phyloP scores from a whole-genome alignment of 2,888 invertebrate species.

The Cheilosia soror region DNA sequence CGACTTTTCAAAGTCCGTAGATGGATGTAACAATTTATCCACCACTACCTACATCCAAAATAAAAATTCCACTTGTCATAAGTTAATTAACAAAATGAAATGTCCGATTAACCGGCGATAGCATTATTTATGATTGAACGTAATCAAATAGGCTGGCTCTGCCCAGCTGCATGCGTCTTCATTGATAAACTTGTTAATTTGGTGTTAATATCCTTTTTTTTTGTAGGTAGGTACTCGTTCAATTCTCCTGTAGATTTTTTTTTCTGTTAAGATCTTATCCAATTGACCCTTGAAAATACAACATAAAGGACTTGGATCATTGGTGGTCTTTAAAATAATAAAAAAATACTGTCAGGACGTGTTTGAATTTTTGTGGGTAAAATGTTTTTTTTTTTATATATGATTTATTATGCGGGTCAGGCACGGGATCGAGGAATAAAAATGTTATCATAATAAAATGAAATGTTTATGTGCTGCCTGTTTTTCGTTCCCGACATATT shows the following conservation, averaged over 20 bases:
- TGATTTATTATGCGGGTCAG: conserved; percentile 56
- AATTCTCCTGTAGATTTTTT: conserved; percentile 2
- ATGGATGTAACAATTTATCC: too few relatives aligned
- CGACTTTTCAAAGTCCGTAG: too few relatives aligned
- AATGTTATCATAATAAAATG: conserved; percentile 55
- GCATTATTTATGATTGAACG: conserved; percentile 40
- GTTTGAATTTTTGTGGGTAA: conserved; percentile 3
- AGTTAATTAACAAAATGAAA: conserved; percentile 51
- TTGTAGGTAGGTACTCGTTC: neutral
- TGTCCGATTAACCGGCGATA: conserved; percentile 2
- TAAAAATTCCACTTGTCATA: conserved; percentile 1
- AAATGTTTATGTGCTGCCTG: conserved; percentile 48
- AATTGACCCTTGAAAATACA: conserved; percentile 34
- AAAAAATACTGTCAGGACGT: conserved; percentile 5
- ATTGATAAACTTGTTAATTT: conserved; percentile 67
- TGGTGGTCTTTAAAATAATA: conserved; percentile 41
- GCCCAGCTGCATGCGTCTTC: conserved; percentile 17
- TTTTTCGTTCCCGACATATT: neutral
- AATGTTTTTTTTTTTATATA: neutral
- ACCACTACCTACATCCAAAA: too few relatives aligned
- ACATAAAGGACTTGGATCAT: conserved; percentile 28
- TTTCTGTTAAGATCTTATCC: conserved; percentile 42
- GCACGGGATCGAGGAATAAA: conserved; percentile 23
- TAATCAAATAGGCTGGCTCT: conserved; percentile 29
- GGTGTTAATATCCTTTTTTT: conserved; percentile 58